Percentiles rank a stretch among this genome's conserved stretches.
Conservation (phyloP, 1,140 invertebrate species). For the Lepidurus arcticus region DNA sequence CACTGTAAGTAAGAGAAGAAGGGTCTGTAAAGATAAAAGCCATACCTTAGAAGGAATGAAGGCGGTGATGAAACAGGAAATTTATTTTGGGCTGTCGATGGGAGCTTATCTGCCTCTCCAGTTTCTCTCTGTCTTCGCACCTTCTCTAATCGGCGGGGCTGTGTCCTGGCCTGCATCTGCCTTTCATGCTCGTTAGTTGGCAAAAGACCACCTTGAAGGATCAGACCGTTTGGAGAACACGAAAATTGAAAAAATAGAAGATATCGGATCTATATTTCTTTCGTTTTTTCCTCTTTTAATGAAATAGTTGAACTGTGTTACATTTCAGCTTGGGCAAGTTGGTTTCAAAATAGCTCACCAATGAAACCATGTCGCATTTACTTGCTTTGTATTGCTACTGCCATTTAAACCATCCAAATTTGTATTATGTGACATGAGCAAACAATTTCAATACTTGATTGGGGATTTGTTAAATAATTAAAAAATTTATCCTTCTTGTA, state of each 20-base stretch:
- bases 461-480: too few relatives aligned
- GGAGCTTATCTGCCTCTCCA: background rate
- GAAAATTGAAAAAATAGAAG: background rate
- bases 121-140: slow-evolving; percentile 12
- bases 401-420: too few relatives aligned
- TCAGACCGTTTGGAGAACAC: background rate
- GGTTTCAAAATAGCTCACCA: too few relatives aligned
- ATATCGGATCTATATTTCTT: background rate
- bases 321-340: too few relatives aligned
- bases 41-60: background rate
- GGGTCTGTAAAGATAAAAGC: slow-evolving; percentile 4
- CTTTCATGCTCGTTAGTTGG: slow-evolving; percentile 9
- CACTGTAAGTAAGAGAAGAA: background rate
- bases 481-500: too few relatives aligned
- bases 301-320: too few relatives aligned
- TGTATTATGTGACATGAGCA: too few relatives aligned
- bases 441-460: too few relatives aligned
- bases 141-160: slow-evolving; percentile 14
- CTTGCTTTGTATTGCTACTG: too few relatives aligned
- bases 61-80: background rate
- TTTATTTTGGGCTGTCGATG: slow-evolving; percentile 18
- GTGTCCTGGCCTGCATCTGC: background rate
- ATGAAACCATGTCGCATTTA: too few relatives aligned
- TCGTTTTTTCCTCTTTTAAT: too few relatives aligned
- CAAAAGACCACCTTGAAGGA: background rate